Conservation (phyloP, 2,113 vertebrate genomes). For the Gila orcuttii region DNA sequence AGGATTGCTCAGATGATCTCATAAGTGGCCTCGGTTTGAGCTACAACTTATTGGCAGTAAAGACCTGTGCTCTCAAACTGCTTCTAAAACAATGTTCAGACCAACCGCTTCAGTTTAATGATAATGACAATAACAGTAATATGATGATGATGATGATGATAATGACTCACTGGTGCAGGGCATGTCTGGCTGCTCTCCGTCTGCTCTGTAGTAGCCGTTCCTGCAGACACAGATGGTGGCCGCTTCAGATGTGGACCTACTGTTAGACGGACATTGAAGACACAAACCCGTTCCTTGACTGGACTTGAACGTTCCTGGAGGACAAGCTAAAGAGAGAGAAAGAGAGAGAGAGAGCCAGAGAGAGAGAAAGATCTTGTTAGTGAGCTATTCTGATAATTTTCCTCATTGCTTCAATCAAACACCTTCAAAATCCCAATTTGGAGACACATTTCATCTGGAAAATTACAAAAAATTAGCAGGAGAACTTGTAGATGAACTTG, state of each 20-base stretch:
- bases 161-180: constrained; percentile 94
- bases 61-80: neutral
- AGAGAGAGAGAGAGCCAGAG: neutral
- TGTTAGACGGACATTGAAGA: constrained; percentile 89
- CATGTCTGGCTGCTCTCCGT: constrained; percentile 85
- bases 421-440: neutral
- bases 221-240: constrained; percentile 91
- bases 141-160: neutral
- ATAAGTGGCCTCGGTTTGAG: neutral
- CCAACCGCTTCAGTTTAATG: neutral
- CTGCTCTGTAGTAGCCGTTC: constrained; percentile 92
- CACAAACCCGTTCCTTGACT: constrained; percentile 89
- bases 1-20: neutral
- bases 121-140: constrained; percentile 1
- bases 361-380: neutral
- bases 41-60: neutral
- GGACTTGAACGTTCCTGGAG: constrained; percentile 93
- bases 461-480: neutral
- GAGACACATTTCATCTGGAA: neutral
- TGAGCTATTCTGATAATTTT: neutral
- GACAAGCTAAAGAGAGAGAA: constrained; percentile 81
- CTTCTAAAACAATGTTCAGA: neutral
- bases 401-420: neutral
- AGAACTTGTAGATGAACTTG: neutral
- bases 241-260: constrained; percentile 88